Evolutionary conservation across 2,797 vertebrate species (phyloP), one percentile per base, ranked within the genome.

Genomic region (Rhinophrynus dorsalis): DNA sequence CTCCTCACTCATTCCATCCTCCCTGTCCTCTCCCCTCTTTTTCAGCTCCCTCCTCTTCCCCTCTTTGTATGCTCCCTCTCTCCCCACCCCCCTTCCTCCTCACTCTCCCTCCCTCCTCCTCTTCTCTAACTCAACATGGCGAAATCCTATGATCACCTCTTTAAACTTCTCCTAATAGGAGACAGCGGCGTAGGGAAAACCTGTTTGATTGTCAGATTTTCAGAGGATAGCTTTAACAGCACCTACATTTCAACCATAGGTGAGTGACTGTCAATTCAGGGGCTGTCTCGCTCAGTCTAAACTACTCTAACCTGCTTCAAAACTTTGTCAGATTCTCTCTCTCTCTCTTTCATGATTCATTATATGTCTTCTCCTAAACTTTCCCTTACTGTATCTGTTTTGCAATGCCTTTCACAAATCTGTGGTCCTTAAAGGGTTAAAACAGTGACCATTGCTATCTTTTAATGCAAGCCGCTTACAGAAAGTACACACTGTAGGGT

Each of bases 171-270:
- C 52, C 92, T 98, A 27, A 97, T 98, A 81, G 96, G 96, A 56
- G 96, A 98, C 87, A 97, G 94, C n/a, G 96, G 96, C 47, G 96
- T 98, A 51, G 96, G 96, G 1, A 98, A 98, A 85, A 96, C 95
- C 0, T 98, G 96, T 80, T 89, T 98, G 71, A 94, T 98, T 84
- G 95, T 98, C 66, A 92, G 96, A 48, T 97, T 98, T 58, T 91
- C 94, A 0, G 94, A 98, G 78, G 95, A 97, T 84, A 94, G 94
- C 80, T 98, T 98, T 89, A 95, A 93, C 86, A 92, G 85, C 77
- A 97, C 96, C 0, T 97, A 97, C 83, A 98, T 98, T 79, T 97
- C 95, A 68, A 98, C 96, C 76, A 98, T 98, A 61, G 95, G 96
- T 97, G 87, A 79, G 94, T 86, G 50, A 65, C 3, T 66, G 65